Percentiles rank a stretch among this genome's conserved stretches.
These are phyloP conservation scores for Oligia fasciuncula DNA, from an alignment of 2,888 invertebrate genomes.

Conservation along the genomic window DNA sequence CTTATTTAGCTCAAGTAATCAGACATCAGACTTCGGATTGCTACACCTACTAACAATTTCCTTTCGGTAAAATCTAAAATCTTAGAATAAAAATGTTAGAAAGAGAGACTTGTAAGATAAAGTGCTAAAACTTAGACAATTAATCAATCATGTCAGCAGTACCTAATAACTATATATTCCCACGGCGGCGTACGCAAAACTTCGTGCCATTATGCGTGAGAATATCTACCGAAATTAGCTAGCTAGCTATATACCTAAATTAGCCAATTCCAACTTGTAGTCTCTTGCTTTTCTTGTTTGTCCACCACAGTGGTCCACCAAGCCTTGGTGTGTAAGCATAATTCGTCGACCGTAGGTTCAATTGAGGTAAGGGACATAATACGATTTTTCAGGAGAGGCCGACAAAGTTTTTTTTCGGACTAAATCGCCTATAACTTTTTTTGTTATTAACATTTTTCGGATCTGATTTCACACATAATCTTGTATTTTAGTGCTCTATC, in stretches of 20 bases:
- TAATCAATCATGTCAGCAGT: background rate
- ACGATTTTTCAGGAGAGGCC: too few relatives aligned
- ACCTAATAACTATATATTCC: conserved; percentile 3
- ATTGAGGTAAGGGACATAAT: too few relatives aligned
- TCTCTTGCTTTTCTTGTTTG: background rate
- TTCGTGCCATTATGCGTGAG: background rate
- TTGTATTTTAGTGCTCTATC: too few relatives aligned
- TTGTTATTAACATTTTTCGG: too few relatives aligned
- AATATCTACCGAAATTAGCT: background rate
- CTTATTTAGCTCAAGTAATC: background rate
- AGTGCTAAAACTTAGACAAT: background rate
- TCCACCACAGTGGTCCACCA: too few relatives aligned
- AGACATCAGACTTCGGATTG: background rate
- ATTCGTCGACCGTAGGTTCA: too few relatives aligned
- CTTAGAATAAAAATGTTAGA: background rate
- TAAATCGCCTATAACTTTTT: too few relatives aligned
- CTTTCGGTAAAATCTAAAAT: background rate
- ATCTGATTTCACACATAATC: too few relatives aligned
- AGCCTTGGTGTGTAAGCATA: background rate
- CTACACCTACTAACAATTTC: too few relatives aligned
- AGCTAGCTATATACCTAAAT: background rate
- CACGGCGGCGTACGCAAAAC: conserved; percentile 32
- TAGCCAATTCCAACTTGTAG: background rate
- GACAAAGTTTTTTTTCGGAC: too few relatives aligned
- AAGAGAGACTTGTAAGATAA: background rate